A percentile compares a stretch with the other conserved stretches of the same genome.
phyloP scores from a whole-genome alignment of 2,888 invertebrate genomes.

The Nineta flava region DNA sequence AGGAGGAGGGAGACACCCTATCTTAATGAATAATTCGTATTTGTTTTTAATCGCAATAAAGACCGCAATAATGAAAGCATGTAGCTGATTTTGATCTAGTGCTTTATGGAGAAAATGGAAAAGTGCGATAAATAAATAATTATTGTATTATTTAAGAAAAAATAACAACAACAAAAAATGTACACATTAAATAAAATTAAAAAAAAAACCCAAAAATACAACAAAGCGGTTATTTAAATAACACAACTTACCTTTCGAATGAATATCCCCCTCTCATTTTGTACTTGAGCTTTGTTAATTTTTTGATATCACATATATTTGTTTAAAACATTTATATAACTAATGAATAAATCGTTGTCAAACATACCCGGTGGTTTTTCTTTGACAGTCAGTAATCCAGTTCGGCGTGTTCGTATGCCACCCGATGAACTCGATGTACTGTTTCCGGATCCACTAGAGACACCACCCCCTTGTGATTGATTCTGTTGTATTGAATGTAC shows the following conservation, averaged over 20 bases:
- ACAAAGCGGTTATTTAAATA: background rate
- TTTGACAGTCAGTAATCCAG: slow-evolving; percentile 72
- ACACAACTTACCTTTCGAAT: slow-evolving; percentile 2
- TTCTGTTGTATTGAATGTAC: slow-evolving; percentile 26
- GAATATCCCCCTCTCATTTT: background rate
- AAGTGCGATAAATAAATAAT: slow-evolving; percentile 8
- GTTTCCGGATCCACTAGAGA: slow-evolving; percentile 25
- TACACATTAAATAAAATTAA: slow-evolving; percentile 12
- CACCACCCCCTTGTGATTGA: slow-evolving; percentile 17
- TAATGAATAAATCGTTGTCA: too few relatives aligned
- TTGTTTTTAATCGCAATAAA: too few relatives aligned
- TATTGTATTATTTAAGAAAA: background rate
- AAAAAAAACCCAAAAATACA: background rate
- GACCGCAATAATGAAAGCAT: background rate
- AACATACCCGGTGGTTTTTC: slow-evolving; percentile 69
- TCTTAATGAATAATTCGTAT: too few relatives aligned
- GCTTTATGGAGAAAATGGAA: too few relatives aligned
- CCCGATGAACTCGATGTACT: slow-evolving; percentile 28
- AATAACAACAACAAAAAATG: slow-evolving; percentile 12
- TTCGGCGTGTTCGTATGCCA: slow-evolving; percentile 55
- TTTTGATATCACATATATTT: background rate
- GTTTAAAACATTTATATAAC: background rate
- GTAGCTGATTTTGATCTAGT: too few relatives aligned
- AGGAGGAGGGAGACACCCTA: too few relatives aligned
- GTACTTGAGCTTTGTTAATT: background rate